A percentile compares a stretch with the other conserved stretches of the same genome.
Evolutionary conservation across 2,888 invertebrate species (phyloP).

Genomic region (Syrista parreyssii): DNA sequence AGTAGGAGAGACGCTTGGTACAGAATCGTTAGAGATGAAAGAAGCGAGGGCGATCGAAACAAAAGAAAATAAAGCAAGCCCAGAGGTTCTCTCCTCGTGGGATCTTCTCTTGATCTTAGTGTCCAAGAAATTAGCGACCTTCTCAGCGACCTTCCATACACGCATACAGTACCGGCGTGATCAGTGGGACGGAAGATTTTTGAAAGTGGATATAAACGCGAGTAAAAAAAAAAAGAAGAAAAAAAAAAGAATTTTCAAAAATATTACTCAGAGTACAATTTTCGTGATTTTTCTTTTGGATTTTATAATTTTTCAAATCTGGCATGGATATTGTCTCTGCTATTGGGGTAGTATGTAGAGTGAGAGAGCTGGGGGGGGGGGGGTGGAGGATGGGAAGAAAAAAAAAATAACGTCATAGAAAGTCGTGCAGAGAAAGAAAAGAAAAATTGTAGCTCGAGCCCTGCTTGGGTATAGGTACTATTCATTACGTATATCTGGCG

Average conservation of each 20-base stretch:
- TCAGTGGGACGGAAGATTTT: neutral
- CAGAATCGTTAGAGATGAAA: conserved; percentile 34
- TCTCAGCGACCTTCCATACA: neutral
- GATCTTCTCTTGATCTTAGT: neutral
- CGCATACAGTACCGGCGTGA: neutral
- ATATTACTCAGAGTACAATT: neutral
- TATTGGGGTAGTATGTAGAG: neutral
- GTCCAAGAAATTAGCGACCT: neutral
- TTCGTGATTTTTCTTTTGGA: neutral
- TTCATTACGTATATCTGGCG: conserved; percentile 12
- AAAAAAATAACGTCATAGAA: neutral
- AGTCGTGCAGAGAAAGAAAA: neutral
- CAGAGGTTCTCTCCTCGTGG: neutral
- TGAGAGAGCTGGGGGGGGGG: neutral
- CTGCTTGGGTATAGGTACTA: neutral
- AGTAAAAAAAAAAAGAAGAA: neutral
- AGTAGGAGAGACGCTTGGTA: neutral
- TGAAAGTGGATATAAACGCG: neutral
- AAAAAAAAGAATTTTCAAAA: neutral
- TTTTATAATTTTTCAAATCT: neutral
- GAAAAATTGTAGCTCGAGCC: neutral
- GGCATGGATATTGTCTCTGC: neutral
- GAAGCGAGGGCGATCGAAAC: conserved; percentile 31
- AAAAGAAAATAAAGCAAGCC: conserved; percentile 24
- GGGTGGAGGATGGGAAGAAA: neutral